These are phyloP conservation scores for Ataeniobius toweri DNA, from an alignment of 2,797 vertebrate species.

Conservation along the genomic window DNA sequence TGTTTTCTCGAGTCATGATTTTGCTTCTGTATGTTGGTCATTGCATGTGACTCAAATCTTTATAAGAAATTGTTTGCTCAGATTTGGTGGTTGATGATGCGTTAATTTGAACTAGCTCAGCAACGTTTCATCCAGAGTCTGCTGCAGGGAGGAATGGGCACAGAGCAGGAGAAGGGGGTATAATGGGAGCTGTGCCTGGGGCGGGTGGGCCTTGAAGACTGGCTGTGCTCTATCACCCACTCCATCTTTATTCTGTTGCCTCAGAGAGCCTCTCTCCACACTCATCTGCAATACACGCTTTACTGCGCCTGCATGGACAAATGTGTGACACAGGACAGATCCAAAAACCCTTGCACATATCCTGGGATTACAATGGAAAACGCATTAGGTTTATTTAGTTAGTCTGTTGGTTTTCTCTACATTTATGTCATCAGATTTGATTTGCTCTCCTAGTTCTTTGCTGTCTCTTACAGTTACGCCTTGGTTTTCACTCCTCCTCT, in stretches of 20 bases:
- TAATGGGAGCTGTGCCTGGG: neutral
- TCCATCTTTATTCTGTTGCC: constrained; percentile 49
- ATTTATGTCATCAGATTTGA: constrained; percentile 47
- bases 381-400: constrained; percentile 48
- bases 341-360: constrained; percentile 16
- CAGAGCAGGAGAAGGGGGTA: constrained; percentile 1
- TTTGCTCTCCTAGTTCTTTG: constrained; percentile 38
- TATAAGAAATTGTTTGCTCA: neutral
- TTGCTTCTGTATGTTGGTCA: neutral
- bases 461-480: constrained; percentile 17
- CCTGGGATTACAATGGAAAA: constrained; percentile 27
- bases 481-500: constrained; percentile 14
- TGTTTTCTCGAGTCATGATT: neutral
- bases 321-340: constrained; percentile 34
- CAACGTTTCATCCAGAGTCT: constrained; percentile 35
- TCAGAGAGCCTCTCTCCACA: constrained; percentile 45
- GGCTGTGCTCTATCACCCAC: constrained; percentile 55
- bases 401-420: constrained; percentile 53
- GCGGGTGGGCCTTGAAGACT: constrained; percentile 52
- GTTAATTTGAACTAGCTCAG: constrained; percentile 47
- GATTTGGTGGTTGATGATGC: constrained; percentile 8
- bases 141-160: constrained; percentile 29
- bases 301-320: constrained; percentile 42
- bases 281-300: constrained; percentile 57
- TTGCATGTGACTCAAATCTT: neutral